These are phyloP conservation scores for Coelinius sp. DNA, from an alignment of 2,888 invertebrate species.

Conservation along the genomic window DNA sequence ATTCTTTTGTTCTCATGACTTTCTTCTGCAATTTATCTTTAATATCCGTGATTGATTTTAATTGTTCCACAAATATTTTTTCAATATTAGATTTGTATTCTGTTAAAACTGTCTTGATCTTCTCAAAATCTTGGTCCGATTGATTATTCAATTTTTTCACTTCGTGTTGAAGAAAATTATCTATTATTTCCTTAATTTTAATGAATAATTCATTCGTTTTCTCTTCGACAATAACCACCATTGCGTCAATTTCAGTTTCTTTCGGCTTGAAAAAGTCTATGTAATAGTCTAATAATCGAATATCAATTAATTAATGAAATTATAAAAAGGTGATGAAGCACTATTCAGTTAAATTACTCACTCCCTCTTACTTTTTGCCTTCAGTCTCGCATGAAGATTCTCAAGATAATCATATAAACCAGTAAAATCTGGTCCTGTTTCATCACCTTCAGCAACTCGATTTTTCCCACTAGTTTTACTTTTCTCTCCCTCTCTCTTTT, in stretches of 20 bases:
- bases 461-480: no score
- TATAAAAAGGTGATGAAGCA: no score
- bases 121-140: conserved; percentile 46
- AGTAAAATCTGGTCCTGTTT: not conserved
- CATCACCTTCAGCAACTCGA: no score
- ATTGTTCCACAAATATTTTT: conserved; percentile 43
- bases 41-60: conserved; percentile 38
- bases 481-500: not conserved
- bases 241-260: conserved; percentile 1
- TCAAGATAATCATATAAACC: not conserved
- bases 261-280: not conserved
- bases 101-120: conserved; percentile 33
- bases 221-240: conserved; percentile 38
- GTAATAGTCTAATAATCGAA: conserved; percentile 9
- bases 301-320: not conserved
- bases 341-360: not conserved
- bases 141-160: conserved; percentile 38
- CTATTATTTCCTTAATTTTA: conserved; percentile 37
- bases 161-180: conserved; percentile 43
- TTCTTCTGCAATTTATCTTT: conserved; percentile 38
- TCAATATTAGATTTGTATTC: conserved; percentile 43
- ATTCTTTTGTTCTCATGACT: conserved; percentile 41
- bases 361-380: conserved; percentile 40
- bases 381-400: not conserved
- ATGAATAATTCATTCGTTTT: conserved; percentile 42